phyloP scores from a whole-genome alignment of 2,113 vertebrate genomes.

The Microtus ochrogaster region DNA sequence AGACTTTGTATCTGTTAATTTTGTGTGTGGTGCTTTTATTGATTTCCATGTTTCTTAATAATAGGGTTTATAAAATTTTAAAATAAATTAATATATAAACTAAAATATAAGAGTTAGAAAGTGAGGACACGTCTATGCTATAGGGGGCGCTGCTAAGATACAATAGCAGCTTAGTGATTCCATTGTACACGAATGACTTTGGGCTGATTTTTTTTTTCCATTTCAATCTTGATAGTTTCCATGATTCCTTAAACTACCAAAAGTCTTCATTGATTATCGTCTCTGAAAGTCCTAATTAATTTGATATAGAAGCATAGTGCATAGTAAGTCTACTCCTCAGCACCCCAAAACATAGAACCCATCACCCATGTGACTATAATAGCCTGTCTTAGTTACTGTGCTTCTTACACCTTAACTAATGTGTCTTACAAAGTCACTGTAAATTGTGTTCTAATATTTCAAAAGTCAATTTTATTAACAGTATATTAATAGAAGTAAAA shows the following conservation, averaged over 20 bases:
- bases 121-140: background rate
- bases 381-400: background rate
- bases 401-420: background rate
- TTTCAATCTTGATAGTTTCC: constrained; percentile 27
- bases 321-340: background rate
- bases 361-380: background rate
- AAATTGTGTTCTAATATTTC: constrained; percentile 75
- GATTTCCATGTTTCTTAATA: background rate
- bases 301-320: background rate
- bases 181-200: background rate
- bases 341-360: background rate
- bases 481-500: constrained; percentile 72
- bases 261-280: background rate
- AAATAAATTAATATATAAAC: background rate
- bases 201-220: background rate
- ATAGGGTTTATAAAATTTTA: background rate
- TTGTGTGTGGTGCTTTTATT: background rate
- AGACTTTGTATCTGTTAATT: background rate
- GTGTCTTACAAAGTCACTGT: constrained; percentile 55
- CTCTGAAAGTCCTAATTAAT: background rate
- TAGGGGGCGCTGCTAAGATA: background rate
- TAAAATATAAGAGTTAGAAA: background rate
- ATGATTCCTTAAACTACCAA: constrained; percentile 15
- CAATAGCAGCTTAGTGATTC: background rate
- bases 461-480: constrained; percentile 76